Evolutionary conservation across 2,113 vertebrate species (phyloP), one percentile per base, ranked within the genome.

Genomic region (Nibea coibor): DNA sequence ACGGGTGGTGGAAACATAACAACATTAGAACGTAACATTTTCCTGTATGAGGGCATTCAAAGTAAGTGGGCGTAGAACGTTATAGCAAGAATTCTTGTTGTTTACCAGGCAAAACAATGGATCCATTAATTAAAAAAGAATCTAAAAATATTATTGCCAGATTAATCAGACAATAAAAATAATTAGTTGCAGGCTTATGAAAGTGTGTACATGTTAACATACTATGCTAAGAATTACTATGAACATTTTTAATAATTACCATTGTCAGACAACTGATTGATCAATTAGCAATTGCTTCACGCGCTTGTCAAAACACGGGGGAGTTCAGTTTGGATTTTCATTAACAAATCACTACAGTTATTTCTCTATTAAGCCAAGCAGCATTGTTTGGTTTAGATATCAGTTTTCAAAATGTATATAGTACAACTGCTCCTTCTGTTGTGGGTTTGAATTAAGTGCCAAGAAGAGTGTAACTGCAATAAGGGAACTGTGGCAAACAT

Each of bases 401-500:
- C 57, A 72, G 72, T 68, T 66, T 83, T 76, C 43, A 66, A 70
- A 81, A 87, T 54, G 22, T 88, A 88, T 81, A 82, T 48, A 54
- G 43, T 71, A 59, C 54, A 88, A 91, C 77, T 81, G 63, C 24
- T 88, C 78, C 84, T 80, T 91, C 90, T 89, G 81, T 77, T 83
- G 85, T 66, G 68, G 79, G 80, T 80, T 91, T 92, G 90, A 89
- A 89, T 83, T 39, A 72, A 75, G 61, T 67, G 92, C 93, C 96
- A 91, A 65, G 78, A 84, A 73, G 84, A 87, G 82, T 92, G 89
- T 82, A 76, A 79, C 81, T 67, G 50, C 90, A 91, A 90, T 90
- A 91, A 90, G 89, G 88, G 87, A 88, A 89, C 83, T 83, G 81
- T 90, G 86, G 80, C 84, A 93, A 94, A 93, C 93, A 92, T 92